Conservation (phyloP, 92 coral and sea anemone genomes). For the Plumapathes pennacea region DNA sequence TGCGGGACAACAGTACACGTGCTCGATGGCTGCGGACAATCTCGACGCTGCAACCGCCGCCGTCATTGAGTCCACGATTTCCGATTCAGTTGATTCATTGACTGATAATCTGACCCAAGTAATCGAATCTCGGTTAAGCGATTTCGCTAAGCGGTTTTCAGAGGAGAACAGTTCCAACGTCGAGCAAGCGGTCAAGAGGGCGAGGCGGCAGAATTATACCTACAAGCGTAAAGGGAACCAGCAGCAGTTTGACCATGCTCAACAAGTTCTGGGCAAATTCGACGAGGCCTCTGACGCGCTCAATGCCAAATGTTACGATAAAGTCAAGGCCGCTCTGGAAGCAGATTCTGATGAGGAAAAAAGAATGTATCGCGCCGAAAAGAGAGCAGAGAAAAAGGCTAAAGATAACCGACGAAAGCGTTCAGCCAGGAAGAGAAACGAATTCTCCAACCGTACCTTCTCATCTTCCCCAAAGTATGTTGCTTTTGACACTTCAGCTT, state of each 20-base stretch:
- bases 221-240: conserved; percentile 36
- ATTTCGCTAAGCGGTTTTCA: conserved; percentile 11
- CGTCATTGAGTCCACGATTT: too few species aligned
- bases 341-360: too few species aligned
- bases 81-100: not conserved
- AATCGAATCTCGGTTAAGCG: not conserved
- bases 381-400: too few species aligned
- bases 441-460: too few species aligned
- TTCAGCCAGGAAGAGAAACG: too few species aligned
- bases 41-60: too few species aligned
- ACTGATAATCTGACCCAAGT: not conserved
- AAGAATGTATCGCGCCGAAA: too few species aligned
- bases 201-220: conserved; percentile 7
- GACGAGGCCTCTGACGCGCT: not conserved
- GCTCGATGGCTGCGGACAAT: not conserved
- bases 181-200: conserved; percentile 8
- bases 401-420: too few species aligned
- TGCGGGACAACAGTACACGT: too few species aligned
- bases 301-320: not conserved
- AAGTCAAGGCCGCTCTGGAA: not conserved
- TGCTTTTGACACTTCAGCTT: too few species aligned
- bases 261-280: conserved; percentile 12
- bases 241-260: conserved; percentile 19
- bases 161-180: conserved; percentile 7
- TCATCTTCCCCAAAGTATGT: too few species aligned